A percentile compares a stretch with the other conserved stretches of the same genome.
phyloP scores from a whole-genome alignment of 2,888 invertebrate species.

The Tenodera sinensis region DNA sequence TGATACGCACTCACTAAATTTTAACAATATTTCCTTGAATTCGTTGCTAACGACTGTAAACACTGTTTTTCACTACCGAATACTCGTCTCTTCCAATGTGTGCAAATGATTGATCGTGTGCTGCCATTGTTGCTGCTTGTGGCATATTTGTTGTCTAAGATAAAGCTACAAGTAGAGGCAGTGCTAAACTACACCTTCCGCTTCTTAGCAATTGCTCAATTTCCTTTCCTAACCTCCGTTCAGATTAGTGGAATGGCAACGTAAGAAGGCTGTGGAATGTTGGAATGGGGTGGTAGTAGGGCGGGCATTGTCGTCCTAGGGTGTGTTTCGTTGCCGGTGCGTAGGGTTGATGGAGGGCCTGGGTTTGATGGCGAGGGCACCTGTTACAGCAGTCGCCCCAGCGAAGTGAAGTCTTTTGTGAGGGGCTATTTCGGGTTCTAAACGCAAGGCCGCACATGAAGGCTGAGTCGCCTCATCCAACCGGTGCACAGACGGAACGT shows the following conservation, averaged over 20 bases:
- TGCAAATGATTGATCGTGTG: neutral
- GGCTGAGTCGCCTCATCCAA: conserved; percentile 41
- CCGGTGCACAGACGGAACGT: neutral
- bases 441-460: conserved; percentile 94
- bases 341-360: conserved; percentile 34
- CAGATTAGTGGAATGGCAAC: neutral
- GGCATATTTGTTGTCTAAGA: neutral
- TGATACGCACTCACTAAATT: neutral
- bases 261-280: neutral
- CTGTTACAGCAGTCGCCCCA: conserved; percentile 88
- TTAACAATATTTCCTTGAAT: neutral
- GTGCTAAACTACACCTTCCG: neutral
- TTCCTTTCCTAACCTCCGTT: neutral
- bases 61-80: neutral
- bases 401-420: conserved; percentile 93
- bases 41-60: neutral
- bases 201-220: neutral
- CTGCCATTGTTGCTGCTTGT: neutral
- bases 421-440: conserved; percentile 94
- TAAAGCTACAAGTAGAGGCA: neutral
- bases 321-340: neutral
- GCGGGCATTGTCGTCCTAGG: neutral
- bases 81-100: neutral
- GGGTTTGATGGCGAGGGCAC: conserved; percentile 34
- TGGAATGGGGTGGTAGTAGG: neutral